Evolutionary conservation across 1,140 invertebrate species (phyloP).

Genomic region (Octopus sinensis): DNA sequence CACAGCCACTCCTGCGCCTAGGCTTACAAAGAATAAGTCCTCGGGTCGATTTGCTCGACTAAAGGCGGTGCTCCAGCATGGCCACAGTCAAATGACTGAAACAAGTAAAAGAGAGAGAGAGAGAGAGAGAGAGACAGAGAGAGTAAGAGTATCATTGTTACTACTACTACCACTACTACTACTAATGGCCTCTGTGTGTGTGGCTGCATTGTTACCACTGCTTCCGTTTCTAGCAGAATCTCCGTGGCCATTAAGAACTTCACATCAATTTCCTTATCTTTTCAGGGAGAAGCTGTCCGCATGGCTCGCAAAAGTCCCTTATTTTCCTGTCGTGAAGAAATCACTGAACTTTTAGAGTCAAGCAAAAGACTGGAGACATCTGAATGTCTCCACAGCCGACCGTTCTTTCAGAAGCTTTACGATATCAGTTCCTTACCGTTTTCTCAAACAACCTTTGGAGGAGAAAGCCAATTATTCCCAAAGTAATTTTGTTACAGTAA

Average conservation of each 20-base stretch:
- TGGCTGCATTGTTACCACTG: not conserved
- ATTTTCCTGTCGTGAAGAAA: slow-evolving; percentile 27
- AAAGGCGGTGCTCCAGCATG: no score
- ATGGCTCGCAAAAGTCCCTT: slow-evolving; percentile 34
- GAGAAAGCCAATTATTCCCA: no score
- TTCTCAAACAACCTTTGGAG: not conserved
- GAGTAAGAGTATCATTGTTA: not conserved
- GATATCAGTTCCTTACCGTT: not conserved
- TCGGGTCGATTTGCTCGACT: no score
- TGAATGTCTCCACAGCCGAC: slow-evolving; percentile 32
- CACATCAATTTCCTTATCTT: slow-evolving; percentile 16
- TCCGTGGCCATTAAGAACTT: not conserved
- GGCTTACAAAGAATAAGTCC: no score
- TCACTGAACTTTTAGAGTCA: slow-evolving; percentile 31
- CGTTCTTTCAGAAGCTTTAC: slow-evolving; percentile 26
- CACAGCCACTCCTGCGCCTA: no score
- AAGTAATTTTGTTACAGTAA: no score
- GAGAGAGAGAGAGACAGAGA: not conserved
- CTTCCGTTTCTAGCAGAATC: not conserved
- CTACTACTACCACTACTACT: not conserved
- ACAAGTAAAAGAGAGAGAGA: not conserved
- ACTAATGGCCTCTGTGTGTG: not conserved
- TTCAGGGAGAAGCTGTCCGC: slow-evolving; percentile 39
- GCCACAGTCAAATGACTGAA: no score
- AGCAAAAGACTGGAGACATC: slow-evolving; percentile 17